phyloP scores from a whole-genome alignment of 2,113 vertebrate genomes.

The Nannobrachium achirus region DNA sequence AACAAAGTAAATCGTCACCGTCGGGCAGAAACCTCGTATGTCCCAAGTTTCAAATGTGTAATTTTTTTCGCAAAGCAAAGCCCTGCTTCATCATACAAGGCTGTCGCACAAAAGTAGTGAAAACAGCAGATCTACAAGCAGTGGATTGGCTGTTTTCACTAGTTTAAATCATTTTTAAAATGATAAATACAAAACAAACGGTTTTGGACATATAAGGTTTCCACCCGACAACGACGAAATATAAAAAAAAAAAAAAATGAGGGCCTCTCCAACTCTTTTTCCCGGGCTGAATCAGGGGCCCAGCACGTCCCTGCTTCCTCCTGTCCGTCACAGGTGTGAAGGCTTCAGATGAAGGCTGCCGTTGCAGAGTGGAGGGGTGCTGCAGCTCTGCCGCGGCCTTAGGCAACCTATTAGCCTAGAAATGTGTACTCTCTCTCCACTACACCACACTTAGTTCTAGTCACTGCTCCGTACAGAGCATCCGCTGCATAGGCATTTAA shows the following conservation, averaged over 20 bases:
- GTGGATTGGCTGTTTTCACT: too few species aligned
- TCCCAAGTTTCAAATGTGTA: background rate
- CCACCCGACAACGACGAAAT: too few species aligned
- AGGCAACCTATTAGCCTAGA: conserved; percentile 56
- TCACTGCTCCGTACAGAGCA: too few species aligned
- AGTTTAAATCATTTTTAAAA: too few species aligned
- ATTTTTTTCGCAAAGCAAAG: background rate
- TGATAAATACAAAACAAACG: too few species aligned
- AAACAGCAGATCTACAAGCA: conserved; percentile 1
- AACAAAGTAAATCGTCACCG: too few species aligned
- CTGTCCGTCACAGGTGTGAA: conserved; percentile 27
- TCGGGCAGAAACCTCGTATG: too few species aligned
- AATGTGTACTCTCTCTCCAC: conserved; percentile 30
- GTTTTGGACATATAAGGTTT: too few species aligned
- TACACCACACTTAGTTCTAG: conserved; percentile 17
- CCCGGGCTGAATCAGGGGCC: too few species aligned
- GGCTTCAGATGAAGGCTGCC: conserved; percentile 14
- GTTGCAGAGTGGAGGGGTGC: conserved; percentile 36
- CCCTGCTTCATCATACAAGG: too few species aligned
- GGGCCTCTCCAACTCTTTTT: too few species aligned
- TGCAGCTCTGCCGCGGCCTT: conserved; percentile 25
- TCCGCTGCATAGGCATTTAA: conserved; percentile 18
- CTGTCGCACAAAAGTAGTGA: background rate
- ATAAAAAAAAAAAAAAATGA: too few species aligned
- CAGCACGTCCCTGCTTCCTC: background rate